A percentile compares a stretch with the other conserved stretches of the same genome.
phyloP scores from a whole-genome alignment of 1,140 invertebrate genomes.

The Nasonia longicornis region DNA sequence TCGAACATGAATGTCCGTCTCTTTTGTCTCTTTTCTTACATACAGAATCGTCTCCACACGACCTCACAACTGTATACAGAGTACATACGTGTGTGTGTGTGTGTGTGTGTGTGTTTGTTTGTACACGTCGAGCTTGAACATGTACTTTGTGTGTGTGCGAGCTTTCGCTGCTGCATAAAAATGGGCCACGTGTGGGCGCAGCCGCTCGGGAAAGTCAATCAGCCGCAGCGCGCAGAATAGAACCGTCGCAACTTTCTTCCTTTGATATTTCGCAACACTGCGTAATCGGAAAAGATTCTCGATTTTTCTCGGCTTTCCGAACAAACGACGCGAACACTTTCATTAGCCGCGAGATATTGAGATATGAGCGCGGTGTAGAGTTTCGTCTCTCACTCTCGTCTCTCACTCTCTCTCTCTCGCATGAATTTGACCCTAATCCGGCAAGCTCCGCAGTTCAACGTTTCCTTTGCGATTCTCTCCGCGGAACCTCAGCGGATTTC shows the following conservation, averaged over 20 bases:
- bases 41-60: neutral
- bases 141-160: neutral
- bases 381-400: neutral
- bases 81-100: neutral
- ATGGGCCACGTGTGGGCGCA: neutral
- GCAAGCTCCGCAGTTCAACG: neutral
- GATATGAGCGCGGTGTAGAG: too few species aligned
- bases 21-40: neutral
- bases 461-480: neutral
- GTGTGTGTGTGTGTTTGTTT: neutral
- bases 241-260: neutral
- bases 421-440: neutral
- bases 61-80: neutral
- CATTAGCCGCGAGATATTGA: too few species aligned
- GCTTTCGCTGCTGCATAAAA: neutral
- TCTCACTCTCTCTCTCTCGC: neutral
- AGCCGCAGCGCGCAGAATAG: neutral
- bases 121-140: neutral
- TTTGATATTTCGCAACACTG: neutral
- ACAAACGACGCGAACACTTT: too few species aligned
- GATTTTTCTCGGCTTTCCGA: too few species aligned
- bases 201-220: conserved; percentile 30
- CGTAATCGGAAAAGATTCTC: too few species aligned
- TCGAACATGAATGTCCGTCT: neutral
- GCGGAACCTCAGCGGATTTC: too few species aligned